Base-by-base conservation (phyloP, 2,797 vertebrate genomes). In the Siniperca undulata region DNA sequence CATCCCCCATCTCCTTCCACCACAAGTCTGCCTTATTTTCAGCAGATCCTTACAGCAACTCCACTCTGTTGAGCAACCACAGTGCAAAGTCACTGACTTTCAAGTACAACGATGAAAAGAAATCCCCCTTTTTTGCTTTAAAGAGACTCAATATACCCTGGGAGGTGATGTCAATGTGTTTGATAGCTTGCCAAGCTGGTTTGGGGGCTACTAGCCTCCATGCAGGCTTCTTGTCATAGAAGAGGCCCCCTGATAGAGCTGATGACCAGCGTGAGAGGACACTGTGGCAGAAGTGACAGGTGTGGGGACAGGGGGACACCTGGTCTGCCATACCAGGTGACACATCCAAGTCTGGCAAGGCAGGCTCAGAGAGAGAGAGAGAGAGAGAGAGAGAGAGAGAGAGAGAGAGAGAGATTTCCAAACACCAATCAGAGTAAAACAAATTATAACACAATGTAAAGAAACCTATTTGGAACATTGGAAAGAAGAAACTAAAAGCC, bases 271-370 rank as follows among this genome's bases (percentile, higher is more conserved):
- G 73, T 7, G 38, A 87, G 80, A 86, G 86, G 78, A 80, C 76
- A 69, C 16, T 30, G 69, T 75, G 81, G 77, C 75, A 68, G 79
- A 52, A 84, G 71, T 85, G 89, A 86, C 89, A 90, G 88, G 89
- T 88, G 90, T 5, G 72, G 52, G 77, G 76, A 86, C 30, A 8
- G 72, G 75, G 73, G 81, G 82, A 77, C 69, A 53, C 60, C 58
- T 30, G 30, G 78, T 88, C 88, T 87, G 87, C 81, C 85, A 77
- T 65, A 77, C 66, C 84, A 87, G 89, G 86, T 89, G 91, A 91
- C 77, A 78, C 85, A 79, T 86, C 71, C 81, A 44, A 56, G 70
- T 85, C 87, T 85, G 86, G 81, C 87, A 78, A 59, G 56, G 20
- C 24, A 5, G 72, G 62, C 82, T 73, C 85, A 36, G 46, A 46